Evolutionary conservation across 2,888 invertebrate species (phyloP).

Genomic region (Oscheius sp.): DNA sequence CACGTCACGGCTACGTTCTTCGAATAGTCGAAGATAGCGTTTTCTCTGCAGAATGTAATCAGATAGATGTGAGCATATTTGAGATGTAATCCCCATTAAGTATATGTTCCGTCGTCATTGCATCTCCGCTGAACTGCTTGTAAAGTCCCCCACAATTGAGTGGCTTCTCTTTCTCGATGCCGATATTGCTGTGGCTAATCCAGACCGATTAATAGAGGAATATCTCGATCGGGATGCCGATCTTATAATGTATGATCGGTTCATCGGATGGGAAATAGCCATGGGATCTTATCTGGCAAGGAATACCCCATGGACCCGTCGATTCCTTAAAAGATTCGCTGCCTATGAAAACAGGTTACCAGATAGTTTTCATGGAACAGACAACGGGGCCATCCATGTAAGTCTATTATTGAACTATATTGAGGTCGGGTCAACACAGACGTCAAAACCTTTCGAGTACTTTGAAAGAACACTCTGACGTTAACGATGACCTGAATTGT

Average conservation of each 20-base stretch:
- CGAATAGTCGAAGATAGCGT: constrained; percentile 32
- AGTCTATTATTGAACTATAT: too few species aligned
- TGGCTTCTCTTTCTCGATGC: constrained; percentile 53
- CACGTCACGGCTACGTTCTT: constrained; percentile 35
- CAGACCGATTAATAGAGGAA: constrained; percentile 40
- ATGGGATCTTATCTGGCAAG: constrained; percentile 48
- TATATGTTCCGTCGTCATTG: constrained; percentile 67
- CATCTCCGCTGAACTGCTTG: constrained; percentile 38
- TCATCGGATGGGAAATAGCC: constrained; percentile 48
- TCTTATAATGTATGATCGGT: constrained; percentile 50
- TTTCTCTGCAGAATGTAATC: constrained; percentile 28
- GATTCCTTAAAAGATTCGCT: constrained; percentile 48
- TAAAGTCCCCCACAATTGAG: constrained; percentile 33
- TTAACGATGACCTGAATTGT: too few species aligned
- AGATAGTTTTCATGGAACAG: constrained; percentile 47
- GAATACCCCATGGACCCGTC: constrained; percentile 32
- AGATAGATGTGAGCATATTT: constrained; percentile 40
- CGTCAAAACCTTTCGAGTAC: too few species aligned
- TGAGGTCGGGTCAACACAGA: too few species aligned
- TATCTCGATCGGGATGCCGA: constrained; percentile 38
- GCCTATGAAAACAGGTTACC: constrained; percentile 38
- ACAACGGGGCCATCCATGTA: constrained; percentile 62
- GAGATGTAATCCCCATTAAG: constrained; percentile 66
- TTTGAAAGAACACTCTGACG: too few species aligned
- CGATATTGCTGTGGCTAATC: constrained; percentile 48